Evolutionary conservation across 2,113 vertebrate genomes (phyloP).

Genomic region (Aptenodytes forsteri): DNA sequence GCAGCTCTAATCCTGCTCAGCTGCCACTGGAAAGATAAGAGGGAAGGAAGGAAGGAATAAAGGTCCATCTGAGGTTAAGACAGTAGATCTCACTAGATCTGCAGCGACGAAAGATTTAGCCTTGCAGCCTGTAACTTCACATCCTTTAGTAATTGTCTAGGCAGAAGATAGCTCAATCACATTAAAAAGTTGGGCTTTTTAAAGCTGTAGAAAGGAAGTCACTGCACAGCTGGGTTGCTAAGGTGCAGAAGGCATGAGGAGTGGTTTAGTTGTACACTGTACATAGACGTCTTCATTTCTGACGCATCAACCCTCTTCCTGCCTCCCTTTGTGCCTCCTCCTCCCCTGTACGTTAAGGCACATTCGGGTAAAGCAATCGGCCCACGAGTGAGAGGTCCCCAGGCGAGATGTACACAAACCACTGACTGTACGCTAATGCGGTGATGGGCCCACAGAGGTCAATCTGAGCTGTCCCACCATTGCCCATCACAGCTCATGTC

Average conservation of each 20-base stretch:
- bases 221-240: slow-evolving; percentile 36
- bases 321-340: not conserved
- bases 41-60: not conserved
- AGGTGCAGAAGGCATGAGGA: not conserved
- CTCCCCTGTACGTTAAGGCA: not conserved
- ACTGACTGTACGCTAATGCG: accelerated
- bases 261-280: not conserved
- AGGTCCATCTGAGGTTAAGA: not conserved
- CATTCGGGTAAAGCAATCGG: accelerated
- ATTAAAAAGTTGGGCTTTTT: not conserved
- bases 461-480: not conserved
- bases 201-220: not conserved
- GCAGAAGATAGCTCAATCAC: not conserved
- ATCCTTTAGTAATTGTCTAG: not conserved
- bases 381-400: not conserved
- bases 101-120: not conserved
- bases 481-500: not conserved
- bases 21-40: not conserved
- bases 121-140: not conserved
- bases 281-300: not conserved
- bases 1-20: not conserved
- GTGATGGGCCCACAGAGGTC: not conserved
- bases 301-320: not conserved
- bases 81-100: not conserved
- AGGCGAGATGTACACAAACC: not conserved